A percentile compares a stretch with the other conserved stretches of the same genome.
phyloP scores from a whole-genome alignment of 2,797 vertebrate species.

The Argya squamiceps region DNA sequence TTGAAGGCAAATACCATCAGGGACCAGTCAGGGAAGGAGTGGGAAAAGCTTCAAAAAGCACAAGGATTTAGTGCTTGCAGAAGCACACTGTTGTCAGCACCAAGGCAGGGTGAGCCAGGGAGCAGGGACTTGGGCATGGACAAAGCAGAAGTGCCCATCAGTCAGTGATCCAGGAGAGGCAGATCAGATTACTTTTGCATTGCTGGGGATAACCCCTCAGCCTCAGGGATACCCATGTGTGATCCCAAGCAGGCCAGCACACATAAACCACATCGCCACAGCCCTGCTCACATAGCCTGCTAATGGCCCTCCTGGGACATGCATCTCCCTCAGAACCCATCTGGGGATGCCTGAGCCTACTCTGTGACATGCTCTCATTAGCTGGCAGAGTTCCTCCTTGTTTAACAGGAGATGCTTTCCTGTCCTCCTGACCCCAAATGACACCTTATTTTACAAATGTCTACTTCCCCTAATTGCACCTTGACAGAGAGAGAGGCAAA shows the following conservation, averaged over 20 bases:
- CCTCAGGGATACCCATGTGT: neutral
- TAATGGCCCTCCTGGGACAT: neutral
- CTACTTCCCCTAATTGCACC: slow-evolving; percentile 36
- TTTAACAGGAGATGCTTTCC: slow-evolving; percentile 21
- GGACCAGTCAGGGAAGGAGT: neutral
- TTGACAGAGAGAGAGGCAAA: neutral
- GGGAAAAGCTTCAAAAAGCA: neutral
- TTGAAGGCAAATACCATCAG: slow-evolving; percentile 1
- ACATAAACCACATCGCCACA: rapidly evolving
- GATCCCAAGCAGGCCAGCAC: neutral
- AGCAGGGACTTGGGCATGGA: neutral
- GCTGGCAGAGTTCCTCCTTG: neutral
- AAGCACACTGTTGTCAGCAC: neutral
- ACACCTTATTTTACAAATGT: slow-evolving; percentile 6
- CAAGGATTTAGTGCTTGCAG: neutral
- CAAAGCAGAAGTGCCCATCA: neutral
- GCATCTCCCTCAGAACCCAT: neutral
- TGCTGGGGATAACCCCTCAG: neutral
- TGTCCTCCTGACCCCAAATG: slow-evolving; percentile 23
- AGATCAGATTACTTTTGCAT: neutral
- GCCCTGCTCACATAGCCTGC: neutral
- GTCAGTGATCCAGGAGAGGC: neutral
- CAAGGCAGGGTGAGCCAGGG: neutral
- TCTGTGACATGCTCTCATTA: slow-evolving; percentile 1
- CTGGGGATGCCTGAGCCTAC: neutral